phyloP scores from a whole-genome alignment of 2,888 invertebrate genomes.

The Parnassius mnemosyne region DNA sequence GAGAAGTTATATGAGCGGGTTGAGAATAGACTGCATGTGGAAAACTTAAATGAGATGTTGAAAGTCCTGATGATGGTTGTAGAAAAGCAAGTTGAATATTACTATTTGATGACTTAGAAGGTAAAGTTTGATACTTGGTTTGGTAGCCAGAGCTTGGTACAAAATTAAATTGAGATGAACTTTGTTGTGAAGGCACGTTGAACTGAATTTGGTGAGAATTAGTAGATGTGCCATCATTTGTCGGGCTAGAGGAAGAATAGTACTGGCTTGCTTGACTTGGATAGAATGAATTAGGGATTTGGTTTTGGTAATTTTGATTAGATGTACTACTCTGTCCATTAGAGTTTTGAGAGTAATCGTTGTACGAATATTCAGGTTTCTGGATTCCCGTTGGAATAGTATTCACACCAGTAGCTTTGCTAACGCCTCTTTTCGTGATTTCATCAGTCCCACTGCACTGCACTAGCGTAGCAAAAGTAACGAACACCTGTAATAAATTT shows the following conservation, averaged over 20 bases:
- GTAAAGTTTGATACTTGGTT: conserved; percentile 65
- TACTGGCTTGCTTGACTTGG: conserved; percentile 64
- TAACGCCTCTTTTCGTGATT: conserved; percentile 65
- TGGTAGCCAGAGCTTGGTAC: conserved; percentile 68
- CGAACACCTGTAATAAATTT: conserved; percentile 57
- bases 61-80: conserved; percentile 53
- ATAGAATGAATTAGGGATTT: conserved; percentile 64
- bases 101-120: conserved; percentile 55
- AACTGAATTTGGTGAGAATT: conserved; percentile 38
- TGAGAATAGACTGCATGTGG: conserved; percentile 48
- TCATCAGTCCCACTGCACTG: conserved; percentile 64
- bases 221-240: conserved; percentile 37
- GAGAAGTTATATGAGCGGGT: conserved; percentile 29
- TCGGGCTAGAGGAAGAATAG: conserved; percentile 48
- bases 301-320: conserved; percentile 52
- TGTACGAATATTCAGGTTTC: conserved; percentile 72
- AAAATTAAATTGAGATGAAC: conserved; percentile 63
- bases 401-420: conserved; percentile 60
- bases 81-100: conserved; percentile 62
- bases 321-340: conserved; percentile 42
- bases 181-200: conserved; percentile 36
- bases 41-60: conserved; percentile 49
- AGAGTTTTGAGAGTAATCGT: conserved; percentile 57
- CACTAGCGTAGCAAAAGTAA: conserved; percentile 57
- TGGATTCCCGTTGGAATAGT: conserved; percentile 67